Conservation (phyloP, 2,797 vertebrate genomes). For the Rachycentron canadum region DNA sequence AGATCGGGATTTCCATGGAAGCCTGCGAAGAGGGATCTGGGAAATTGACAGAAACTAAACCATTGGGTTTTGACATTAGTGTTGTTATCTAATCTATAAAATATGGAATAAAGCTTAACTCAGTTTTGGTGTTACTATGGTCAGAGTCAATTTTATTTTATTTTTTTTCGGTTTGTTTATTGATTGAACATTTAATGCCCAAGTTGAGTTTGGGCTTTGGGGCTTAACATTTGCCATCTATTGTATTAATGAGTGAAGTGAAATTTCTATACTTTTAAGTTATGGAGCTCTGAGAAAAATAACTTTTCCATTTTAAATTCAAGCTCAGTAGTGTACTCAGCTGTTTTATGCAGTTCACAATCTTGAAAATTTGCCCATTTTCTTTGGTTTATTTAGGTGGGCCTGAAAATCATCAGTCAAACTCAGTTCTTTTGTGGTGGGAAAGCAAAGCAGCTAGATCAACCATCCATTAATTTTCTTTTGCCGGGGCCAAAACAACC, state of each 20-base stretch:
- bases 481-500: no score
- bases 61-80: conserved; percentile 14
- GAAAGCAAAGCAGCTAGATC: not conserved
- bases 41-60: conserved; percentile 6
- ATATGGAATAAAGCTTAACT: not conserved
- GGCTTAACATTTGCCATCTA: not conserved
- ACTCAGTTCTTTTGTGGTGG: not conserved
- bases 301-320: not conserved
- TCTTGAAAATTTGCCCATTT: not conserved
- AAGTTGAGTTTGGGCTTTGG: not conserved
- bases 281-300: not conserved
- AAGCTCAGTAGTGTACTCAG: not conserved
- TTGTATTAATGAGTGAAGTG: not conserved
- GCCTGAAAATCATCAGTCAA: not conserved
- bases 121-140: not conserved
- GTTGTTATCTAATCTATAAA: not conserved
- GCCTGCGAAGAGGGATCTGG: not conserved
- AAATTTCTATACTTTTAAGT: not conserved
- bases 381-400: not conserved
- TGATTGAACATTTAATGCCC: not conserved
- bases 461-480: no score
- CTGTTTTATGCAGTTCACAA: not conserved
- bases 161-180: not conserved
- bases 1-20: conserved; percentile 20
- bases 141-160: not conserved